Conservation (phyloP, 1,140 invertebrate genomes). For the Apis cerana region DNA sequence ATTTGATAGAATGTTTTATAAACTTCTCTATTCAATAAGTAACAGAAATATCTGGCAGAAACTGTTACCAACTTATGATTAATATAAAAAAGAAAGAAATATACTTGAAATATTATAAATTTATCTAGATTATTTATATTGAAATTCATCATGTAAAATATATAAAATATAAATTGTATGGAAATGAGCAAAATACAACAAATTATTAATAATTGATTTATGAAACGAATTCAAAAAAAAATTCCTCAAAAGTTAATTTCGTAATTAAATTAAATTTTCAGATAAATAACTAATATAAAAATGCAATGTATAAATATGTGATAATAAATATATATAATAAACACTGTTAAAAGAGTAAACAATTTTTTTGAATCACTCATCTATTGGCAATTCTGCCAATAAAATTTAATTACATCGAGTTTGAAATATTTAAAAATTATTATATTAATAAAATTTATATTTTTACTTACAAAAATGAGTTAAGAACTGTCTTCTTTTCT, state of each 20-base stretch:
- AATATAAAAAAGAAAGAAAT: neutral
- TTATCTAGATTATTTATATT: neutral
- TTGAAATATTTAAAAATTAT: neutral
- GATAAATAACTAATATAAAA: neutral
- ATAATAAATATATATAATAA: neutral
- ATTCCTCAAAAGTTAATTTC: neutral
- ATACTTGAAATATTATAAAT: too few relatives aligned
- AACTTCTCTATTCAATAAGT: neutral
- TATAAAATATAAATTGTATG: neutral
- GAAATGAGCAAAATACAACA: neutral
- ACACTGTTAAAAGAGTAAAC: too few relatives aligned
- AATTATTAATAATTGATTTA: neutral
- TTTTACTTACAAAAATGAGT: neutral
- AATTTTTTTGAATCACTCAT: neutral
- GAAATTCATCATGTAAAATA: neutral
- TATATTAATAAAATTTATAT: neutral
- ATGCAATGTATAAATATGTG: neutral
- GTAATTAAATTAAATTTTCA: neutral
- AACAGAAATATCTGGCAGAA: neutral
- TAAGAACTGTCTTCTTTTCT: neutral
- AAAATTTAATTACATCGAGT: neutral
- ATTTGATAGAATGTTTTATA: conserved; percentile 1
- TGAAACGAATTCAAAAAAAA: neutral
- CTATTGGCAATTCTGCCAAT: neutral
- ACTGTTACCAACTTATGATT: conserved; percentile 21